These are phyloP conservation scores for Berghia stephanieae DNA, from an alignment of 1,140 invertebrate genomes.

Conservation along the genomic window DNA sequence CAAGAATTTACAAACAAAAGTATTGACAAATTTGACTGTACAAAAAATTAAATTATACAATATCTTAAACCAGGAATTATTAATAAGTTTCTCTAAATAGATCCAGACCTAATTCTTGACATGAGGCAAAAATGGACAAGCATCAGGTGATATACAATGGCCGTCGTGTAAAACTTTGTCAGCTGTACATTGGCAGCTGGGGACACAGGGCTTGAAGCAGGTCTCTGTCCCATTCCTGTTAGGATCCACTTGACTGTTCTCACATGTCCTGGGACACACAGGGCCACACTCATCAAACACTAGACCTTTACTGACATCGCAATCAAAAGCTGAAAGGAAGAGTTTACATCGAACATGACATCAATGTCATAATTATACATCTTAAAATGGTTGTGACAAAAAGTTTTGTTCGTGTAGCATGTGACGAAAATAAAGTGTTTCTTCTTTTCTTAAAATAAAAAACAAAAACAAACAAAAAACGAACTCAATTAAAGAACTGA, in stretches of 20 bases:
- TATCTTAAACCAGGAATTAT: too few relatives aligned
- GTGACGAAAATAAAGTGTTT: background rate
- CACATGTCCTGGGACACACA: conserved; percentile 63
- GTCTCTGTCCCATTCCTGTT: conserved; percentile 45
- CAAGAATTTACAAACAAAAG: too few relatives aligned
- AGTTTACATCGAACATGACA: background rate
- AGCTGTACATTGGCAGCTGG: conserved; percentile 66
- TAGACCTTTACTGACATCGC: conserved; percentile 58
- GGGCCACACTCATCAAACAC: conserved; percentile 66
- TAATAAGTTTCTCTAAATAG: too few relatives aligned
- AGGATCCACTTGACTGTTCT: conserved; percentile 50
- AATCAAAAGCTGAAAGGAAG: conserved; percentile 53
- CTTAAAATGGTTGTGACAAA: background rate
- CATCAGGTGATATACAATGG: conserved; percentile 54
- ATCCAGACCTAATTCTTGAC: conserved; percentile 15
- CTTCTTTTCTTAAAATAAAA: too few relatives aligned
- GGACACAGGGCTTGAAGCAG: conserved; percentile 65
- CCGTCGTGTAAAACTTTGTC: conserved; percentile 63
- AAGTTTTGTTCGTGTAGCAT: background rate
- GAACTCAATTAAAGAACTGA: too few relatives aligned
- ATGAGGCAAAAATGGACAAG: too few relatives aligned
- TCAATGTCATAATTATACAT: background rate
- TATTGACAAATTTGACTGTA: too few relatives aligned
- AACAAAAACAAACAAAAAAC: too few relatives aligned
- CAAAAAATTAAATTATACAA: too few relatives aligned